phyloP scores from a whole-genome alignment of 2,113 vertebrate species.

The Malurus melanocephalus region DNA sequence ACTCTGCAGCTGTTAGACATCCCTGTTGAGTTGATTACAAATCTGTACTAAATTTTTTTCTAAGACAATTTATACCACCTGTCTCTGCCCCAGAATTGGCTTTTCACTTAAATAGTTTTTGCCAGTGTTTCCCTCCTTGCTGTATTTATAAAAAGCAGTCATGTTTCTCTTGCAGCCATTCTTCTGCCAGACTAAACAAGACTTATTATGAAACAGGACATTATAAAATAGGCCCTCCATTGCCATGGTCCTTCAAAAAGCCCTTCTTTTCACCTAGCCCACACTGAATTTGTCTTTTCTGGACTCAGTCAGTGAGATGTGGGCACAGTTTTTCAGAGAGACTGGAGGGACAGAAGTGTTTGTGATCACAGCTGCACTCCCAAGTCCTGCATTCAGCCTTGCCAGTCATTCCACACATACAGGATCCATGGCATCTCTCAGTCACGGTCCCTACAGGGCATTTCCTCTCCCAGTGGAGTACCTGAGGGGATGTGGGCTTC shows the following conservation, averaged over 20 bases:
- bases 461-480: neutral
- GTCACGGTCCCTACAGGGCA: neutral
- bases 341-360: accelerated
- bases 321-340: neutral
- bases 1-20: neutral
- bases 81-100: neutral
- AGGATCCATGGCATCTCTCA: neutral
- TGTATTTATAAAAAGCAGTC: conserved; percentile 39
- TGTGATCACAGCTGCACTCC: neutral
- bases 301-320: neutral
- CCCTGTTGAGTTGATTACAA: neutral
- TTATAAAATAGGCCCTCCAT: neutral
- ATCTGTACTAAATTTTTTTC: neutral
- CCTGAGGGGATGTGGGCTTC: accelerated
- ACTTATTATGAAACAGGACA: conserved; percentile 15
- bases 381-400: neutral
- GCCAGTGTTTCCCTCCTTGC: neutral
- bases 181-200: conserved; percentile 44
- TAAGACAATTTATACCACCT: neutral
- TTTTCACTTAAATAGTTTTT: conserved; percentile 38
- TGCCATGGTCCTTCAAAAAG: neutral
- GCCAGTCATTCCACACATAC: accelerated
- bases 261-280: neutral
- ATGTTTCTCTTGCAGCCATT: conserved; percentile 14
- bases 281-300: neutral